Base-by-base conservation (phyloP, 2,797 vertebrate species). In the Ptychadena robeensis region DNA sequence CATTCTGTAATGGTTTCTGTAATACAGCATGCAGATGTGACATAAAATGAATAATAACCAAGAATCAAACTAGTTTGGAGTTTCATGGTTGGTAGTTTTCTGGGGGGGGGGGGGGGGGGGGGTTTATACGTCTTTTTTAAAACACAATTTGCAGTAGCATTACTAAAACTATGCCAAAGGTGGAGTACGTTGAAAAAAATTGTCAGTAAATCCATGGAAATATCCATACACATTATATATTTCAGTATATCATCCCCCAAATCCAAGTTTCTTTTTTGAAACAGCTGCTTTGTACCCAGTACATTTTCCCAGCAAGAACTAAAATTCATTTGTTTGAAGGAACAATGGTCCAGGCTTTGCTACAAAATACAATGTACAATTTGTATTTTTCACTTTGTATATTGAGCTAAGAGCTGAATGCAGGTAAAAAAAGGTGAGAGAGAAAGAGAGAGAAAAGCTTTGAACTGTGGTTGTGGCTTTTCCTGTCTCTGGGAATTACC, bases 401-500 rank as follows among this genome's bases (percentile, higher is more conserved):
- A 68, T 64, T 25, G 38, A 78, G 30, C 37, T 68, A 53, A 78
- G 34, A 78, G 34, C 63, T 77, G 63, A 32, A 66, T 34, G 28
- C 22, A 34, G 53, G 27, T 30, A 3, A 61, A 66, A 76, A 77
- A 32, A 27, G 31, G 15, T 32, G 63, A 38, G 22, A 68, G 14
- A 34, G 37, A 74, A 8, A 57, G 25, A n/a, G 28, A 57, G 28
- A 25, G 12, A 30, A 73, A 73, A 73, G 31, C 30, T 61, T 67
- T 67, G 35, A 63, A 70, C 53, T 80, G 48, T 44, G 63, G 28
- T 57, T 8, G 31, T 73, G 59, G 27, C 22, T 73, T 65, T 80
- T 73, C 28, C 53, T 8, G 31, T 14, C 61, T 65, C 30, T 73
- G 12, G 40, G 70, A 44, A 73, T 81, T 81, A 81, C 66, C 69